Conservation (phyloP, 2,888 invertebrate species). For the Mesorhabditis belari region DNA sequence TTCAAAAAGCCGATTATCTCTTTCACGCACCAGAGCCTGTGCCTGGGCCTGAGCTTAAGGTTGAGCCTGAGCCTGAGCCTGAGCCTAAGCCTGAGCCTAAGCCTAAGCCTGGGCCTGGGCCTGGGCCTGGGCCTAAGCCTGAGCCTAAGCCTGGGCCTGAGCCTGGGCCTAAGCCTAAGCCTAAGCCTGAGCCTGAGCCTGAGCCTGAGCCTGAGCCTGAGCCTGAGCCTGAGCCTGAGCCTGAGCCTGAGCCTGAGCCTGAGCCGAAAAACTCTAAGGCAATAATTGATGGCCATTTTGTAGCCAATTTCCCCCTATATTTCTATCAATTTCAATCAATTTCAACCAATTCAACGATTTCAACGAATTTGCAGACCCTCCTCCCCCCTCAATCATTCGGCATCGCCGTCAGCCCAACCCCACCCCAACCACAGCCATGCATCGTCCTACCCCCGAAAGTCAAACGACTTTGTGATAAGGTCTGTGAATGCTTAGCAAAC, state of each 20-base stretch:
- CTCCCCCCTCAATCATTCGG: not conserved
- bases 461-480: not conserved
- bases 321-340: not conserved
- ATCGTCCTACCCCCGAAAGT: not conserved
- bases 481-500: not conserved
- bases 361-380: not conserved
- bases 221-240: not conserved
- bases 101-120: not conserved
- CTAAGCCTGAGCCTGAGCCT: not conserved
- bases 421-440: not conserved
- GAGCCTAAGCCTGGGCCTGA: not conserved
- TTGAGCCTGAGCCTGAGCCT: not conserved
- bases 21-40: too few species aligned
- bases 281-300: not conserved
- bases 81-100: not conserved
- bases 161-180: not conserved
- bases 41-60: not conserved
- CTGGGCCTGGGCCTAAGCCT: not conserved
- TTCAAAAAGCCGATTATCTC: too few species aligned
- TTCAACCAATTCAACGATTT: not conserved
- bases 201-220: not conserved
- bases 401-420: not conserved
- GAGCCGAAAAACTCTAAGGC: not conserved
- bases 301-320: not conserved
- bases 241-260: constrained; percentile 2